Evolutionary conservation across 2,113 vertebrate species (phyloP), one percentile per base, ranked within the genome.

Genomic region (Scytalopus superciliaris): DNA sequence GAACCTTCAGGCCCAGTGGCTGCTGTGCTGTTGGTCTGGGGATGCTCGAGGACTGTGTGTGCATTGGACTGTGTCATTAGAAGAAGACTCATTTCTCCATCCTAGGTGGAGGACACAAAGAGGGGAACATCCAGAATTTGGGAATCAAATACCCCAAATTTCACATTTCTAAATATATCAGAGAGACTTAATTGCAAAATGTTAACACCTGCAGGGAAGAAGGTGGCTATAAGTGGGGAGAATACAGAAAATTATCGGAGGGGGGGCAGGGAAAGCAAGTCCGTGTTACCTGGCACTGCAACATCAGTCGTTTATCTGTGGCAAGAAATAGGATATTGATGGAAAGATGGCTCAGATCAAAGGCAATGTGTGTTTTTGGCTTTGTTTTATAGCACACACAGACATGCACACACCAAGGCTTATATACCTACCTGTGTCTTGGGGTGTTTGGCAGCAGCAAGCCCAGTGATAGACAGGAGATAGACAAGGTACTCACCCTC

Each of bases 1-100:
- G 73, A 79, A 75, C 90, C 90, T 82, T 87, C 73, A 73, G 80
- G 72, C 55, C 85, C 42, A 62, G 91, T 44, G 84, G 79, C 83
- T 77, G 91, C 42, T 1, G 7, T 28, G 55, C 53, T 3, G 3
- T 33, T 16, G 14, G 19, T 62, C 62, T 89, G 75, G 57, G 91
- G 81, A 82, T 86, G 79, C 62, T 84, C 2, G 14, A 94, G 91
- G 52, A 77, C 82, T 39, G 13, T 14, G 35, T 42, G 15, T 69
- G 91, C 35, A 23, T 35, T 3, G 3, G 67, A 59, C 27, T 94
- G 85, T 63, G 85, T 73, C 47, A 14, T 70, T 53, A 50, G 66
- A 21, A 44, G 60, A 74, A 30, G 25, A 16, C 28, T 76, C 8
- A 1, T 69, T 76, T 11, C 59, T 85, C 96, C 85, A 57, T 94